Evolutionary conservation across 2,888 invertebrate genomes (phyloP).

Genomic region (Sialis lutaria): DNA sequence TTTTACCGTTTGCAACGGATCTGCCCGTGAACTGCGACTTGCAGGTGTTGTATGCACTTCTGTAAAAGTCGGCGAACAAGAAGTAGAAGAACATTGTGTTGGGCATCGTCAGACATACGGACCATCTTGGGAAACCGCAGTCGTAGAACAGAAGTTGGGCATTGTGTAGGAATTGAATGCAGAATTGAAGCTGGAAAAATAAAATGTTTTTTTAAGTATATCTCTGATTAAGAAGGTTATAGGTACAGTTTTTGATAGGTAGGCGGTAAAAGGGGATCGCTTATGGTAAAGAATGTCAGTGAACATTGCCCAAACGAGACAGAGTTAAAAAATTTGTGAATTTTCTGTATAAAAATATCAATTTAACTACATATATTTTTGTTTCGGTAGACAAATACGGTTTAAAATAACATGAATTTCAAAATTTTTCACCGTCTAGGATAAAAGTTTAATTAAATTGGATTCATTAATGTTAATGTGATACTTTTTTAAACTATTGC

Average conservation of each 20-base stretch:
- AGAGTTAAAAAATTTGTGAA: too few species aligned
- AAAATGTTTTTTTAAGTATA: background rate
- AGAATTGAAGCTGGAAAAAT: conserved; percentile 68
- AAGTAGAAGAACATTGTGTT: conserved; percentile 88
- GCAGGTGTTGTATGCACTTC: conserved; percentile 14
- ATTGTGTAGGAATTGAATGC: conserved; percentile 71
- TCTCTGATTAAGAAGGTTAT: conserved; percentile 1
- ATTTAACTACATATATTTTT: too few species aligned
- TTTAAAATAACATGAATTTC: too few species aligned
- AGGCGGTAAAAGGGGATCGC: too few species aligned
- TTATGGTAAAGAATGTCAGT: too few species aligned
- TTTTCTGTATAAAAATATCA: too few species aligned
- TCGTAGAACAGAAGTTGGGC: conserved; percentile 70
- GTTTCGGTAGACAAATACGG: too few species aligned
- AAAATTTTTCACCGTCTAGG: too few species aligned
- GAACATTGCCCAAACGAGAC: too few species aligned
- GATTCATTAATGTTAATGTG: too few species aligned
- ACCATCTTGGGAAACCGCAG: conserved; percentile 77
- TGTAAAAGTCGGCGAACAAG: conserved; percentile 83
- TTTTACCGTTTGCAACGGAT: background rate
- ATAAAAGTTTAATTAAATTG: too few species aligned
- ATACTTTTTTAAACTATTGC: too few species aligned
- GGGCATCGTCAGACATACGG: conserved; percentile 65
- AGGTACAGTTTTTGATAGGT: background rate
- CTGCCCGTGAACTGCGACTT: background rate